Conservation (phyloP, 2,888 invertebrate genomes). For the Dynastes grantii region DNA sequence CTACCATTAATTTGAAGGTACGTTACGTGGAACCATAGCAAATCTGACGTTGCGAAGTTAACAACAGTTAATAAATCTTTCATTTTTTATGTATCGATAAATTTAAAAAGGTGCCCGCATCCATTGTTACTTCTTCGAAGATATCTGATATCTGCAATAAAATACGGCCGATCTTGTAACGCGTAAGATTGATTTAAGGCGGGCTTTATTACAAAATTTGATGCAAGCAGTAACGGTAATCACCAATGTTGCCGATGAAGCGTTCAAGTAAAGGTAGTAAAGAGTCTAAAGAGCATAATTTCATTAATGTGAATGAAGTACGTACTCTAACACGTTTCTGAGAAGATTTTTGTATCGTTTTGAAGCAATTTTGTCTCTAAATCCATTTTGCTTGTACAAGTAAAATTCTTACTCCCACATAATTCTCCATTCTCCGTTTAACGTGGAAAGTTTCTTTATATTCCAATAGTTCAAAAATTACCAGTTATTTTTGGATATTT, state of each 20-base stretch:
- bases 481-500: too few relatives aligned
- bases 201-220: slow-evolving; percentile 23
- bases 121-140: slow-evolving; percentile 23
- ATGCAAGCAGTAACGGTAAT: slow-evolving; percentile 21
- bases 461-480: too few relatives aligned
- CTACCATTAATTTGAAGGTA: slow-evolving; percentile 12
- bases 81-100: slow-evolving; percentile 25
- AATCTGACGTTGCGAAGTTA: slow-evolving; percentile 27
- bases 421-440: too few relatives aligned
- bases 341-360: too few relatives aligned
- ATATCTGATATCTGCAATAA: slow-evolving; percentile 3
- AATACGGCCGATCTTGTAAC: slow-evolving; percentile 5
- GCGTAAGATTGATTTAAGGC: slow-evolving; percentile 24
- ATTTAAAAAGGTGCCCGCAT: background rate
- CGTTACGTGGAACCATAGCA: background rate
- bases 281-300: too few relatives aligned
- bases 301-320: too few relatives aligned
- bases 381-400: too few relatives aligned
- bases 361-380: too few relatives aligned
- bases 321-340: too few relatives aligned
- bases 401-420: too few relatives aligned
- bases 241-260: background rate
- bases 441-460: too few relatives aligned
- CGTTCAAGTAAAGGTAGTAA: too few relatives aligned
- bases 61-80: slow-evolving; percentile 33